phyloP scores from a whole-genome alignment of 2,797 vertebrate species.

The Hoplostethus mediterraneus region DNA sequence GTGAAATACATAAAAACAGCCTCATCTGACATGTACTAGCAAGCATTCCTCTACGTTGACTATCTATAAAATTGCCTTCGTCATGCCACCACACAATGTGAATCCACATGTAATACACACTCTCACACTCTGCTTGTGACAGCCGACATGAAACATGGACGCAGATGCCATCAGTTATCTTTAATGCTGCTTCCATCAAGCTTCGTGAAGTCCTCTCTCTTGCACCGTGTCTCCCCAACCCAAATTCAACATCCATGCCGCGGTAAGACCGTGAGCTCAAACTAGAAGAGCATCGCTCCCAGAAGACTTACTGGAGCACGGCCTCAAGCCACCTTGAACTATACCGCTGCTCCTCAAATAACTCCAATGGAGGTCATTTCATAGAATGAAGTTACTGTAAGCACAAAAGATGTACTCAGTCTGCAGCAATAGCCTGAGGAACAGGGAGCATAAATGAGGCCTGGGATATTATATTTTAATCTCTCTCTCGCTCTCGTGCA shows the following conservation, averaged over 20 bases:
- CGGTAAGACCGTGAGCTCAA: slow-evolving; percentile 28
- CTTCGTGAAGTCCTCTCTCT: slow-evolving; percentile 53
- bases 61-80: slow-evolving; percentile 57
- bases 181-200: slow-evolving; percentile 79
- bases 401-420: slow-evolving; percentile 63
- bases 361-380: slow-evolving; percentile 72
- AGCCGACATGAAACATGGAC: slow-evolving; percentile 72
- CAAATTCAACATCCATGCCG: slow-evolving; percentile 6
- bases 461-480: slow-evolving; percentile 36
- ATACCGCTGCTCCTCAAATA: slow-evolving; percentile 66
- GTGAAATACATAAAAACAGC: slow-evolving; percentile 18
- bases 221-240: slow-evolving; percentile 30
- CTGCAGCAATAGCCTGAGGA: slow-evolving; percentile 54
- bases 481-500: neutral
- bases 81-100: slow-evolving; percentile 46
- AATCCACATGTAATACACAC: slow-evolving; percentile 68
- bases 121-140: slow-evolving; percentile 72
- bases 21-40: slow-evolving; percentile 30
- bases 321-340: slow-evolving; percentile 67
- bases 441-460: slow-evolving; percentile 50
- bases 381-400: slow-evolving; percentile 56
- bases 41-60: slow-evolving; percentile 41
- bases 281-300: slow-evolving; percentile 50
- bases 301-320: slow-evolving; percentile 57
- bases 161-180: slow-evolving; percentile 81